phyloP scores from a whole-genome alignment of 2,113 vertebrate species.

The Takifugu bimaculatus region DNA sequence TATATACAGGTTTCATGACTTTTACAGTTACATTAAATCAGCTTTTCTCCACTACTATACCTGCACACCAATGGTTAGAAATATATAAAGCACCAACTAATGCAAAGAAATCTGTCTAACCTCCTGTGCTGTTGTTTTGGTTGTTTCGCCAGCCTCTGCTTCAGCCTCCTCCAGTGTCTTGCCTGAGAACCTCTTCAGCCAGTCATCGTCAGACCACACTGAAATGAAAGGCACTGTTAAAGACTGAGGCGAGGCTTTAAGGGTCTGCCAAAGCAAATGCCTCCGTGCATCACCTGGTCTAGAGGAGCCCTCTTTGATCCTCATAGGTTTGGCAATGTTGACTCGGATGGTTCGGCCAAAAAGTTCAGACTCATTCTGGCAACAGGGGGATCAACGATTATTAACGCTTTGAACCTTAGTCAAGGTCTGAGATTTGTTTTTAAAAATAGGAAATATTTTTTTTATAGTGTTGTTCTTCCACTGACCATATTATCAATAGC shows the following conservation, averaged over 20 bases:
- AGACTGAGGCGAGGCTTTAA: not conserved
- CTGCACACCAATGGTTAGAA: too few relatives aligned
- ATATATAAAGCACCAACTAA: not conserved
- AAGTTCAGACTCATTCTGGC: conserved; percentile 93
- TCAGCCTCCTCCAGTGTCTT: conserved; percentile 90
- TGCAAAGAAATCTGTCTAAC: conserved; percentile 53
- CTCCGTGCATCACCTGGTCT: conserved; percentile 79
- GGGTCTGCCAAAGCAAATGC: not conserved
- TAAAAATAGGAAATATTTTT: not conserved
- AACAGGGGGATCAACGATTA: conserved; percentile 4
- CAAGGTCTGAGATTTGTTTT: not conserved
- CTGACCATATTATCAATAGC: conserved; percentile 96
- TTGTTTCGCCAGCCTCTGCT: conserved; percentile 72
- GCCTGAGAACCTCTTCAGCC: conserved; percentile 97
- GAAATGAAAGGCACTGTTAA: conserved; percentile 9
- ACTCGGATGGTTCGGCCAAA: conserved; percentile 94
- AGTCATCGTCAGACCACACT: conserved; percentile 99
- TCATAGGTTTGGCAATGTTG: conserved; percentile 95
- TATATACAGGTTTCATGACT: too few relatives aligned
- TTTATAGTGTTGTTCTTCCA: not conserved
- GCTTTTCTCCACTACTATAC: too few relatives aligned
- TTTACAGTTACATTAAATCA: too few relatives aligned
- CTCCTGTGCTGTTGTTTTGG: conserved; percentile 77
- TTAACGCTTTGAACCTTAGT: not conserved
- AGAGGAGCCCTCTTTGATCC: conserved; percentile 95